Evolutionary conservation across 2,888 invertebrate species (phyloP).

Genomic region (Eupeodes latifasciatus): DNA sequence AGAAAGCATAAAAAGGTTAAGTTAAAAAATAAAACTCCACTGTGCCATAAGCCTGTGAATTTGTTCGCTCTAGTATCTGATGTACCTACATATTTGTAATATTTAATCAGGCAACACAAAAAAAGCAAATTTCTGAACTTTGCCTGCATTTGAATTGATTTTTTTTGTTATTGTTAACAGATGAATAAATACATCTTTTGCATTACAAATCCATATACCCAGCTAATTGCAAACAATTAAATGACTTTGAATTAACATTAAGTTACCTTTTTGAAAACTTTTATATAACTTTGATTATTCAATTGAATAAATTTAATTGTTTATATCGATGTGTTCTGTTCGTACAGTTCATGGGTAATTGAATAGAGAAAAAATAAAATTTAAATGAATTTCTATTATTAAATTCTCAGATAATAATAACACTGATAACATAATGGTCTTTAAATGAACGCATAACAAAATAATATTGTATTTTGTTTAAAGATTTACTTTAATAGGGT

Average conservation of each 20-base stretch:
- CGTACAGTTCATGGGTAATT: not conserved
- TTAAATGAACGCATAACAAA: no score
- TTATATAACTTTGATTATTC: not conserved
- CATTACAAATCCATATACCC: not conserved
- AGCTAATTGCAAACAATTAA: slow-evolving; percentile 17
- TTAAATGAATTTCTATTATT: not conserved
- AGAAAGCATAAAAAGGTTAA: no score
- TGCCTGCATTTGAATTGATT: not conserved
- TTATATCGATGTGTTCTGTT: not conserved
- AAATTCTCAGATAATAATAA: not conserved
- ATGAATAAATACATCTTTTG: not conserved
- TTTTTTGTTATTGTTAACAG: not conserved
- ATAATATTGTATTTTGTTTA: no score
- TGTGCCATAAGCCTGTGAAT: no score
- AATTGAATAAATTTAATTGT: slow-evolving; percentile 12
- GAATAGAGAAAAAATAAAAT: not conserved
- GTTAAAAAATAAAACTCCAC: no score
- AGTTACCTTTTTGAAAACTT: not conserved
- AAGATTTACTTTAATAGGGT: no score
- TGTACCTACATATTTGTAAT: no score
- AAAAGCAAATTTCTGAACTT: not conserved
- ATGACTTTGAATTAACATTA: slow-evolving; percentile 20
- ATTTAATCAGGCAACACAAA: no score
- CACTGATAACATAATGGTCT: no score
- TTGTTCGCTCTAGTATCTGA: no score